These are phyloP conservation scores for Tadarida brasiliensis DNA, from an alignment of 2,797 vertebrate species.

Conservation along the genomic window DNA sequence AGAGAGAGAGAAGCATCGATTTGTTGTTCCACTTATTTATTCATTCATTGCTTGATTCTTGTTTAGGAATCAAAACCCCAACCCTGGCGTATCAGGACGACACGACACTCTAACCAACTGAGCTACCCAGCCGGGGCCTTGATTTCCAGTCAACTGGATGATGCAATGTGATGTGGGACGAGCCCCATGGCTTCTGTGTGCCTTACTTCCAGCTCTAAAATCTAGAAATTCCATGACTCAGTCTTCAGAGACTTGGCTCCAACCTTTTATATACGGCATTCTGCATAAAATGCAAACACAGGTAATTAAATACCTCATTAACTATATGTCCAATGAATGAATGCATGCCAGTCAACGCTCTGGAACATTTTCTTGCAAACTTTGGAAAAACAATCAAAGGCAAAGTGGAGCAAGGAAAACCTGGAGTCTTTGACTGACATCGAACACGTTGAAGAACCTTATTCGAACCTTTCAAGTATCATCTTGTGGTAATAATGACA, in stretches of 20 bases:
- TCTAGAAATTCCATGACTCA: not conserved
- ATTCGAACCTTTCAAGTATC: constrained; percentile 86
- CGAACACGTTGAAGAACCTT: constrained; percentile 83
- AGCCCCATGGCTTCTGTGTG: not conserved
- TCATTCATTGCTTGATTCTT: not conserved
- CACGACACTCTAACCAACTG: not conserved
- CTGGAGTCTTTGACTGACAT: constrained; percentile 63
- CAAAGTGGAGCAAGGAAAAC: not conserved
- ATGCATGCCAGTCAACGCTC: not conserved
- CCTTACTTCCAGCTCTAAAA: not conserved
- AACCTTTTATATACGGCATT: rapidly evolving
- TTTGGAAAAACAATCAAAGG: constrained; percentile 54
- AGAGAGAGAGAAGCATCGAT: not conserved
- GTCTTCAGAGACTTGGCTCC: not conserved
- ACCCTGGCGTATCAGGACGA: not conserved
- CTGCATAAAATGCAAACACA: not conserved
- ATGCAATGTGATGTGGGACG: not conserved
- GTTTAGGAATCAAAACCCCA: not conserved
- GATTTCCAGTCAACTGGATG: not conserved
- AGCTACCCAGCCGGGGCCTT: not conserved
- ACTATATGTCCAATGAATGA: not conserved
- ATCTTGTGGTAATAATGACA: constrained; percentile 84
- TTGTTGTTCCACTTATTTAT: not conserved
- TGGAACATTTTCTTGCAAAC: not conserved
- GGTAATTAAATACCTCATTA: not conserved